Base-by-base conservation (phyloP, 2,113 vertebrate species). In the Sardina pilchardus region DNA sequence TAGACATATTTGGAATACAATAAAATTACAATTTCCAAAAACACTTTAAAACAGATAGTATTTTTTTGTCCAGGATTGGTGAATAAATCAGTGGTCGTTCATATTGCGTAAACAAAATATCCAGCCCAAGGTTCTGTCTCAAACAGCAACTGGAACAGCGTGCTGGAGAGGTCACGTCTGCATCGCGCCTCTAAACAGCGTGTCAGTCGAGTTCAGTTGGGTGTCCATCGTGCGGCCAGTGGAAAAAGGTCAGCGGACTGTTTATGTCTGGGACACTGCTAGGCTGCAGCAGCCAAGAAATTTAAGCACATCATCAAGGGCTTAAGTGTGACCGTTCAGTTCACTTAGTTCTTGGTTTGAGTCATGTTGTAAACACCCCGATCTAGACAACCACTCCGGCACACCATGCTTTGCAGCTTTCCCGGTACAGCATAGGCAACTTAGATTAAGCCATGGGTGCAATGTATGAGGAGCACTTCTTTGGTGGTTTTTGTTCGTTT, bases 51-150 rank as follows among this genome's bases (percentile, higher is more conserved):
- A 75, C 30, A 75, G 12, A 43, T 4, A 81, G 63, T 30, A 50
- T 45, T 34, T 82, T 84, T 78, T 21, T 85, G 81, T 88, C 87
- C 53, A 71, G 83, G 19, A 87, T 24, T 5, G 19, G 53, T 4
- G 86, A 67, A 86, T 92, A 93, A 91, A 89, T 93, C 90, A 88
- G 21, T 8, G 53, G 56, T 75, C 89, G 82, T 89, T 88, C 82
- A 87, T 89, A 84, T 91, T 89, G n/a, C 67, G 63, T 84, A 87
- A 89, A 89, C 50, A 88, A 86, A 48, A 48, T 88, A n/a, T 10
- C 16, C 71, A 59, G 9, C 83, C 48, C 81, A 26, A 63, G 50
- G 81, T 83, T 86, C 17, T 53, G 84, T 85, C 56, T 78, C 34
- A 59, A 16, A 12, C 50, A 87, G 48, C 44, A 19, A 4, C 4